phyloP scores from a whole-genome alignment of 2,888 invertebrate species.

The Cataglyphis rosenhaueri region DNA sequence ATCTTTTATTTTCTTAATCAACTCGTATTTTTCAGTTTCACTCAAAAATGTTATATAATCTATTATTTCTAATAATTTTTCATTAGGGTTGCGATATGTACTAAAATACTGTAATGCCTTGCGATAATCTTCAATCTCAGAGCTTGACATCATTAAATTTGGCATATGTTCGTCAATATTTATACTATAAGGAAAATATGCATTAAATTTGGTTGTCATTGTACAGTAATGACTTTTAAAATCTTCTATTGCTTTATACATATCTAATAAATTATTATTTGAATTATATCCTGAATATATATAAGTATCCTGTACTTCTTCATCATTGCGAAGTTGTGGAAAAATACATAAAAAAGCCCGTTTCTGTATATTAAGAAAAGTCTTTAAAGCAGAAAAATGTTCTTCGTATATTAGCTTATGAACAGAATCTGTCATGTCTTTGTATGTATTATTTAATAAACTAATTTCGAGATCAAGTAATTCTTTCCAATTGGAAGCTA shows the following conservation, averaged over 20 bases:
- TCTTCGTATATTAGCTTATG: slow-evolving; percentile 65
- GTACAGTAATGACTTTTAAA: slow-evolving; percentile 76
- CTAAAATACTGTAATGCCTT: slow-evolving; percentile 74
- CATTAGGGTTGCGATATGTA: slow-evolving; percentile 55
- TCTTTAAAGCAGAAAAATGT: slow-evolving; percentile 70
- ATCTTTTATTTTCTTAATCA: slow-evolving; percentile 62
- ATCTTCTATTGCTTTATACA: slow-evolving; percentile 78
- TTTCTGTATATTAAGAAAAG: slow-evolving; percentile 77
- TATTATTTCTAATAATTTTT: slow-evolving; percentile 63
- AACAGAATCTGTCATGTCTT: slow-evolving; percentile 61
- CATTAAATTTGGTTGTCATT: slow-evolving; percentile 60
- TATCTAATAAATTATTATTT: slow-evolving; percentile 71
- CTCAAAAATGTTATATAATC: slow-evolving; percentile 59
- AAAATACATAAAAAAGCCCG: slow-evolving; percentile 79
- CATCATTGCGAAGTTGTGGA: slow-evolving; percentile 79
- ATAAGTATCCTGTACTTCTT: slow-evolving; percentile 79
- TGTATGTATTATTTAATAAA: slow-evolving; percentile 65
- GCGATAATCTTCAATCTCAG: slow-evolving; percentile 74
- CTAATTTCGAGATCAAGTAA: slow-evolving; percentile 77
- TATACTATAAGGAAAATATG: slow-evolving; percentile 79
- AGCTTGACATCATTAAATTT: slow-evolving; percentile 75
- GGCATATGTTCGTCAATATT: slow-evolving; percentile 72
- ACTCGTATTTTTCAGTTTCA: slow-evolving; percentile 45
- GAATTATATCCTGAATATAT: slow-evolving; percentile 65
- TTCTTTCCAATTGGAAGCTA: slow-evolving; percentile 78